Evolutionary conservation across 37 sponge, comb jelly and placozoan genomes (phyloP), one percentile per base, ranked within the genome.

Genomic region (Beroe ovata): DNA sequence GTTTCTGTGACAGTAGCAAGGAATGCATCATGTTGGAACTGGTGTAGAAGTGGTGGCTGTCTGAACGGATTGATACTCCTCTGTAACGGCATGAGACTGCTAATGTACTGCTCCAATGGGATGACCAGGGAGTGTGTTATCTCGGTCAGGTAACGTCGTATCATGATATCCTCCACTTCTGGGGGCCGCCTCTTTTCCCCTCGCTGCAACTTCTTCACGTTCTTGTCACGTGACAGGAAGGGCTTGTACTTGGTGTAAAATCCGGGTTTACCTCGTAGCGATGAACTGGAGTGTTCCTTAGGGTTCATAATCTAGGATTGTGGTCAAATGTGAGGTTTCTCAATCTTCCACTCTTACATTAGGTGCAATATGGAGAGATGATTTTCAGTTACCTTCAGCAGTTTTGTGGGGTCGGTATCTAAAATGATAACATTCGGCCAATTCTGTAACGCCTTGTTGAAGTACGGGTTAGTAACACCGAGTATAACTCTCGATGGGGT

Each of bases 381-480:
- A n/a, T n/a, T n/a, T n/a, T n/a, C n/a, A n/a, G n/a, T 88, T 33
- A 77, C 89, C 64, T 89, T 63, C 3, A 89, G 64, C 8, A 1
- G 29, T 58, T 60, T 60, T 23, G 60, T 23, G 1, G 60, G n/a
- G 32, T 39, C 63, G 62, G 47, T 42, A 29, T 89, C 89, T 38
- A 89, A 39, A 16, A 89, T 62, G 64, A 97, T 91, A 33, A 93
- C 60, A 90, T 95, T 93, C 0, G 99, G 99, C 99, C 99, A 97
- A 88, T 97, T 95, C 20, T 97, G 96, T 59, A 97, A 91, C 0
- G 95, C 93, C 88, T 97, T 97, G 34, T 89, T 88, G 60, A 97
- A 97, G 92, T 94, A 97, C 6, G 99, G 99, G 62, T 97, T 97
- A 18, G 99, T 97, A 36, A 95, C 99, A 35, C 99, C 99, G 11